Evolutionary conservation across 2,113 vertebrate genomes (phyloP), one percentile per base, ranked within the genome.

Genomic region (Datnioides undecimradiatus): DNA sequence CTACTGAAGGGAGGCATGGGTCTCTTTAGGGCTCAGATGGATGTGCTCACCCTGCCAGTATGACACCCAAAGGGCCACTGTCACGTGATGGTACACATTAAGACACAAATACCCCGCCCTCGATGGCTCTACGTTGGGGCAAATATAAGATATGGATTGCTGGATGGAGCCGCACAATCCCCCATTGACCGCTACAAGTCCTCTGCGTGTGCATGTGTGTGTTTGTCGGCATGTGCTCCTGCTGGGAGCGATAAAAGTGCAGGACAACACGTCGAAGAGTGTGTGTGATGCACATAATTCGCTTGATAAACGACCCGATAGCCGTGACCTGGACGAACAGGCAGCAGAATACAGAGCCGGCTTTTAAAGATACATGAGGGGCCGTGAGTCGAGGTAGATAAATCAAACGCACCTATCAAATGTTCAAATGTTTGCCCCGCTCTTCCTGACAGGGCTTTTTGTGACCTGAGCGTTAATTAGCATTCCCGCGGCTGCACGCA

Each of bases 11-110:
- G 43, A 77, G 31, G 67, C 60, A 23, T 16, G 45, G 49, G 59
- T 86, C 66, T 86, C 82, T 84, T 90, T 76, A 88, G 74, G 45
- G 70, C 82, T 73, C 64, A 79, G 86, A 93, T 86, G 73, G 87
- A 90, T 90, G 79, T 55, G 41, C 57, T 67, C 48, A 6, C 45
- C 75, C 77, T 34, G 41, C 73, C 54, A 16, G 23, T 48, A 84
- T 36, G 78, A 79, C 71, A 79, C 82, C 71, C 76, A 76, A 19
- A 73, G 74, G 78, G 66, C 66, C 60, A 29, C 49, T n/a, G 73
- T 72, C 79, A 73, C 45, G 10, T 89, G 83, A 82, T 40, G 2
- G 48, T 14, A 58, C 76, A 68, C 82, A 87, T 85, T 79, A 85
- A 64, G 66, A 52, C 74, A 89, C 55, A 43, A 71, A 83, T 62